These are phyloP conservation scores for Heloderma charlesbogerti DNA, from an alignment of 2,113 vertebrate species.

Conservation along the genomic window DNA sequence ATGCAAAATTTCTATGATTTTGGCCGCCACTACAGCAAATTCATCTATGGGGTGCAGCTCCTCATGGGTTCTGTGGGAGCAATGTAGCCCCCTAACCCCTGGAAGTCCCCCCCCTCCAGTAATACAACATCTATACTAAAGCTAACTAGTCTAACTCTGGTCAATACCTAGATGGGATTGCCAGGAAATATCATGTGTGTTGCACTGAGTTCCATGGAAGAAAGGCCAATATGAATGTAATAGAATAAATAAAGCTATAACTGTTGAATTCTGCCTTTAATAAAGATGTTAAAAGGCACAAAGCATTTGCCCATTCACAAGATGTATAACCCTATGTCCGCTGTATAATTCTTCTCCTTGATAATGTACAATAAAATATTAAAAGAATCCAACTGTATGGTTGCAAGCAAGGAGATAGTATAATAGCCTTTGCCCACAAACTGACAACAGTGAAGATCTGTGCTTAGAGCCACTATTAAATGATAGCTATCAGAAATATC, in stretches of 20 bases:
- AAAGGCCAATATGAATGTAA: not conserved
- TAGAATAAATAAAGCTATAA: not conserved
- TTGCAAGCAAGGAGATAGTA: not conserved
- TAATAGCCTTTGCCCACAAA: not conserved
- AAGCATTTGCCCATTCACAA: not conserved
- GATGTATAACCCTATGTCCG: not conserved
- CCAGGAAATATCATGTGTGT: not conserved
- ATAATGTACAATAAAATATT: slow-evolving; percentile 10
- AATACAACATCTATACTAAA: not conserved
- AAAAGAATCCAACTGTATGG: not conserved
- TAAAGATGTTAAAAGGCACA: not conserved
- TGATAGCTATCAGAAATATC: slow-evolving; percentile 4
- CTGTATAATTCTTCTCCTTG: not conserved
- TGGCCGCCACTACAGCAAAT: too few relatives aligned
- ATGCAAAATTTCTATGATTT: too few relatives aligned
- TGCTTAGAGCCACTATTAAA: slow-evolving; percentile 44
- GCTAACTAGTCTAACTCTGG: too few relatives aligned
- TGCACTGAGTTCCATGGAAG: not conserved
- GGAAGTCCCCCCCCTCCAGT: not conserved
- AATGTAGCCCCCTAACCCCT: too few relatives aligned
- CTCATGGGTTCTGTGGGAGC: too few relatives aligned
- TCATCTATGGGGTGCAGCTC: too few relatives aligned
- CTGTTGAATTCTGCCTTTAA: not conserved
- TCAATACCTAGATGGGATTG: not conserved
- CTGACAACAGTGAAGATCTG: slow-evolving; percentile 1